phyloP scores from a whole-genome alignment of 2,113 vertebrate species.

The Amphiprion percula region DNA sequence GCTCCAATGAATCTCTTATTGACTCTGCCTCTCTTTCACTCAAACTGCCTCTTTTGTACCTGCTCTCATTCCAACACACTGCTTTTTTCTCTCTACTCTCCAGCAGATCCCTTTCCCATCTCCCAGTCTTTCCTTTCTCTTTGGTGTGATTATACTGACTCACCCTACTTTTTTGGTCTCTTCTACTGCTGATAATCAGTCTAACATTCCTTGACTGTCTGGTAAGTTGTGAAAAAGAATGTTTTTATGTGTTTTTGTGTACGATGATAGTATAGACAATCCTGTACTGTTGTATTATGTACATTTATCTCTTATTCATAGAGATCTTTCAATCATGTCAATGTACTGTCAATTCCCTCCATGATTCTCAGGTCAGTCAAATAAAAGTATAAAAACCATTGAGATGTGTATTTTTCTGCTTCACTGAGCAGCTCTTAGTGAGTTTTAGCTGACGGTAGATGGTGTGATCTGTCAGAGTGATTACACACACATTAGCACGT shows the following conservation, averaged over 20 bases:
- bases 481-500: constrained; percentile 47
- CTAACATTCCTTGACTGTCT: constrained; percentile 22
- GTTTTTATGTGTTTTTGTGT: constrained; percentile 15
- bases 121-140: neutral
- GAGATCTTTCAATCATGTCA: constrained; percentile 17
- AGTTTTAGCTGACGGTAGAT: constrained; percentile 19
- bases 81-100: constrained; percentile 20
- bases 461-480: constrained; percentile 55
- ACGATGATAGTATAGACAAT: constrained; percentile 3
- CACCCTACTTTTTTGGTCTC: neutral
- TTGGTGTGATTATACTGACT: neutral
- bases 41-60: constrained; percentile 39
- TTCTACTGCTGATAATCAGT: constrained; percentile 22
- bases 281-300: constrained; percentile 5
- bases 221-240: constrained; percentile 33
- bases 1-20: constrained; percentile 41
- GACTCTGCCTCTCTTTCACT: constrained; percentile 40
- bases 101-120: neutral
- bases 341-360: neutral
- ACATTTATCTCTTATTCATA: constrained; percentile 12
- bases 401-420: neutral
- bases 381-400: constrained; percentile 22
- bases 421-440: neutral
- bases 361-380: constrained; percentile 56
- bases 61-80: constrained; percentile 14